phyloP scores from a whole-genome alignment of 30 jellyfish, hydroid and myxozoan genomes.

The Cassiopea xamachana region DNA sequence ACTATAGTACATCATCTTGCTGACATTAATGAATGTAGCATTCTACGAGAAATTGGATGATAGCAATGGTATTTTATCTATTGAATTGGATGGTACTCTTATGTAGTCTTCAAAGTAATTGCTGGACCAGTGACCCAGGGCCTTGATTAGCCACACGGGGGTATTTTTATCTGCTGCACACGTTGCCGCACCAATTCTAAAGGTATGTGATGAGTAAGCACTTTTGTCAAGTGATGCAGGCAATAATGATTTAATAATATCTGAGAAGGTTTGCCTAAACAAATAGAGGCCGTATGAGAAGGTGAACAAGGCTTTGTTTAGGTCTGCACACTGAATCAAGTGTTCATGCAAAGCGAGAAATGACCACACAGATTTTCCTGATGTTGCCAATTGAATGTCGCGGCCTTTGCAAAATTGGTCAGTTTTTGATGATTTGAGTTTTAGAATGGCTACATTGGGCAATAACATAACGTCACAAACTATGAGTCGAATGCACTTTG shows the following conservation, averaged over 20 bases:
- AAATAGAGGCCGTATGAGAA: not conserved
- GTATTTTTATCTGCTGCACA: not conserved
- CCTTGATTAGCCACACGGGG: not conserved
- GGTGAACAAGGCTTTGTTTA: not conserved
- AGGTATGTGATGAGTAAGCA: not conserved
- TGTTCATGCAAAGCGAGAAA: not conserved
- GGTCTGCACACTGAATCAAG: not conserved
- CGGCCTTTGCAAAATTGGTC: slow-evolving; percentile 8
- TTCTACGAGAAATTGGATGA: not conserved
- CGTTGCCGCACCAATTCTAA: not conserved
- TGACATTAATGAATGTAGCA: no score
- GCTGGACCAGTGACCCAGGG: not conserved
- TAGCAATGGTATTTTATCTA: not conserved
- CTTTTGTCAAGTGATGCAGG: not conserved
- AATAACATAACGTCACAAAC: not conserved
- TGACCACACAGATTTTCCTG: not conserved
- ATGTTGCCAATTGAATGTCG: not conserved
- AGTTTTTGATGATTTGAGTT: not conserved
- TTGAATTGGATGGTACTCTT: not conserved
- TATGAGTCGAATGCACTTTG: not conserved
- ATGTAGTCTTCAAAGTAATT: not conserved
- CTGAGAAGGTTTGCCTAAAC: not conserved
- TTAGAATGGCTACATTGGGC: not conserved
- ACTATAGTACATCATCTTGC: no score
- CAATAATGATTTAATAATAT: no score